Evolutionary conservation across 2,113 vertebrate genomes (phyloP).

Genomic region (Macrotis lagotis): DNA sequence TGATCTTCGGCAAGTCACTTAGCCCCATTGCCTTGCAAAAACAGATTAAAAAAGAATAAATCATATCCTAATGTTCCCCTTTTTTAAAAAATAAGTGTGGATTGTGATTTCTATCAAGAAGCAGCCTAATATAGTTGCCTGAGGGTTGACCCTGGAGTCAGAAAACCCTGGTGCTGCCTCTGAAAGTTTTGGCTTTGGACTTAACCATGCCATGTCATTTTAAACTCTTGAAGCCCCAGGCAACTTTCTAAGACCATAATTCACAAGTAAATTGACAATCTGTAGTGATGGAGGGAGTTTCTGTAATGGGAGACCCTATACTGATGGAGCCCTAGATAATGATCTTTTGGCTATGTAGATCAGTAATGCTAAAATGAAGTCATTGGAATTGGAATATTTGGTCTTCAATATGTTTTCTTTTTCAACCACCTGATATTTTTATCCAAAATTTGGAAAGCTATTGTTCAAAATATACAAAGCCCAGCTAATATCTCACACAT

Average conservation of each 20-base stretch:
- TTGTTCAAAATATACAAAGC: no score
- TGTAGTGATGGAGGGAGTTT: background rate
- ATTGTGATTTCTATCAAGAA: background rate
- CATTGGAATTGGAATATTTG: background rate
- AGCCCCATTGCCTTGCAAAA: no score
- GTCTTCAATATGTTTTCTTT: background rate
- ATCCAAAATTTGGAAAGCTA: background rate
- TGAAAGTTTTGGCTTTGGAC: background rate
- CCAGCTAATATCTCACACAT: background rate
- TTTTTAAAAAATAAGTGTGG: background rate
- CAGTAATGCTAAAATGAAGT: background rate
- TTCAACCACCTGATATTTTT: background rate
- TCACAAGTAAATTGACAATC: background rate
- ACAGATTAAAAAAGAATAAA: background rate
- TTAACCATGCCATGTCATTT: no score
- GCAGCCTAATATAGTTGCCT: background rate
- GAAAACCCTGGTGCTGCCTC: background rate
- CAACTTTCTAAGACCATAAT: background rate
- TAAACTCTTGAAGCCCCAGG: no score
- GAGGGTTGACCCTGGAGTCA: background rate
- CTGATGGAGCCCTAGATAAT: background rate
- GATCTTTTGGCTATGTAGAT: background rate
- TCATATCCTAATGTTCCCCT: background rate
- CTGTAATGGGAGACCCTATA: background rate
- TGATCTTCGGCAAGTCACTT: no score